Evolutionary conservation across 2,888 invertebrate genomes (phyloP), one percentile per base, ranked within the genome.

Genomic region (Stenodera caucasica): DNA sequence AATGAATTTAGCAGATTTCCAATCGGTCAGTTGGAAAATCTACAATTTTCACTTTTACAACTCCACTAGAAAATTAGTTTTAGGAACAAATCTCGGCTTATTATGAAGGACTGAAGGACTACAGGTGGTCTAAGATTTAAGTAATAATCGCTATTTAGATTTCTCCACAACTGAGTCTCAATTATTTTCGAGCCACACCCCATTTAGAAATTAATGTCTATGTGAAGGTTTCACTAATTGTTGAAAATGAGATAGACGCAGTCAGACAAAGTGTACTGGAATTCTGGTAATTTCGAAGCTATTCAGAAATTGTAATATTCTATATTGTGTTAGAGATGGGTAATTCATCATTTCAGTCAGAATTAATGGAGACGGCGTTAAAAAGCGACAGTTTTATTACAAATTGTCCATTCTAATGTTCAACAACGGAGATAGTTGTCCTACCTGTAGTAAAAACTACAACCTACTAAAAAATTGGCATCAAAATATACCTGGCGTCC

Each of bases 101-200:
- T n/a, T n/a, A n/a, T n/a, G n/a, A n/a, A n/a, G n/a, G n/a, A n/a
- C 15, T 37, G 37, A 7, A 7, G 35, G 40, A 18, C 18, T 40
- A 40, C 40, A 40, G 40, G 40, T 40, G 40, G 40, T 40, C 40
- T 18, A 40, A n/a, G n/a, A n/a, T n/a, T n/a, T n/a, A n/a, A n/a
- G n/a, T n/a, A n/a, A n/a, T n/a, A n/a, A n/a, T n/a, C n/a, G n/a
- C n/a, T n/a, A n/a, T n/a, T n/a, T n/a, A n/a, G n/a, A n/a, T n/a
- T n/a, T n/a, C n/a, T n/a, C n/a, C n/a, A n/a, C n/a, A 5, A 26
- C 2, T 26, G 26, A 26, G 3, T 5, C 26, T 26, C 26, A n/a
- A n/a, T 33, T 2, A 2, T 33, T 33, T 33, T 33, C 8, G 33
- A 1, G 9, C 2, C 12, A 33, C n/a, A 2, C n/a, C 8, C 8